Base-by-base conservation (phyloP, 2,797 vertebrate genomes). In the Sus cebifrons region DNA sequence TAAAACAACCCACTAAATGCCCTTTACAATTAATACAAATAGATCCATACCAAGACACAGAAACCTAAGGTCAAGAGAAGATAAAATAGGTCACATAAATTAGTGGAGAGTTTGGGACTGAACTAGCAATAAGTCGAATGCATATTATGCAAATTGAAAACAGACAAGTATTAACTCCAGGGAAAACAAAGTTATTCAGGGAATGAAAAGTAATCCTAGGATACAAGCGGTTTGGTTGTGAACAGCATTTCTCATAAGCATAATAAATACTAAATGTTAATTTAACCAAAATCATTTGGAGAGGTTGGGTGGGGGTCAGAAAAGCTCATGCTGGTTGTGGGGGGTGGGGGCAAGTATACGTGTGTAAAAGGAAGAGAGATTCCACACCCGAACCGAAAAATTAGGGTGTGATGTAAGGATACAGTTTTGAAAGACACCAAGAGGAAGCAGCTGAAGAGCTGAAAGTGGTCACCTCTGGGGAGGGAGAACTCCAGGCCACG, bases 251-350 rank as follows among this genome's bases (percentile, higher is more conserved):
- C 73, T 70, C 25, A 68, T 79, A 62, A 82, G 75, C 40, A 83
- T 75, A 85, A 91, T 91, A 68, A 88, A 75, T 29, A 94, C 36
- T 49, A 65, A 89, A 81, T 85, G 40, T 68, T 79, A 58, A 83
- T 67, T 58, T 77, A 92, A 92, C 17, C 58, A 71, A 94, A 96
- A 78, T 84, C 60, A 90, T 89, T 87, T 94, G 49, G 29, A 67
- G 54, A 85, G 27, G 20, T 70, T 70, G 73, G 67, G n/a, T 5
- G 62, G 64, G 44, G 9, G 88, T 75, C 4, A 56, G 67, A 85
- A 95, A 86, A 81, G 44, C 75, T 83, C n/a, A 52, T 75, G 52
- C 36, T n/a, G 74, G 12, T 49, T 49, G 44, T 49, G 9, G 44
- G 44, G 7, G 44, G 36, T 36, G 32, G 8, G 40, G 40, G 21